These are phyloP conservation scores for Lapara coniferarum DNA, from an alignment of 2,888 invertebrate species.

Conservation along the genomic window DNA sequence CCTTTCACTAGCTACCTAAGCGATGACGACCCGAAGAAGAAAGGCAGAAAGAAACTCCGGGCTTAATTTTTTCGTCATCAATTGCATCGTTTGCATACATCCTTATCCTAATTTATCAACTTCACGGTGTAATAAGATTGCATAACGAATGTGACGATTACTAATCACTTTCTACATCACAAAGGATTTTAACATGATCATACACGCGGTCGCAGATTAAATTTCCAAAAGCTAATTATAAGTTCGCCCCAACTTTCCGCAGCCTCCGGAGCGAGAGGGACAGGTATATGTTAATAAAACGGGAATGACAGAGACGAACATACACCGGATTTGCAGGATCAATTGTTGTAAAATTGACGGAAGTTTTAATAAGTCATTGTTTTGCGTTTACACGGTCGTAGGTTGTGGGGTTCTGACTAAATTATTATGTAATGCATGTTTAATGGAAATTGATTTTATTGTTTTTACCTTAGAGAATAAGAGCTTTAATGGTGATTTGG, in stretches of 20 bases:
- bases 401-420: neutral
- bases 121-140: neutral
- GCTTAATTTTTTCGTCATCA: too few relatives aligned
- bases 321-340: conserved; percentile 4
- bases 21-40: too few relatives aligned
- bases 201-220: conserved; percentile 19
- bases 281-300: neutral
- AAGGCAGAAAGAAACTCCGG: too few relatives aligned
- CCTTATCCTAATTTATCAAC: too few relatives aligned
- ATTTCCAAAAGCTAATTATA: conserved; percentile 21
- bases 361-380: conserved; percentile 19
- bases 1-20: too few relatives aligned
- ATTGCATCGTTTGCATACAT: too few relatives aligned
- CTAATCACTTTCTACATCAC: conserved; percentile 13
- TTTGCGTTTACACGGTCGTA: neutral
- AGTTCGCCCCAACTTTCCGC: conserved; percentile 11
- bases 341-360: conserved; percentile 20
- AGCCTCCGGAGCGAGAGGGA: neutral
- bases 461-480: neutral
- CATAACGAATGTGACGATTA: neutral
- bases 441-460: neutral
- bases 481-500: too few relatives aligned
- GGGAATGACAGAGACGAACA: neutral
- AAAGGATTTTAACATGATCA: conserved; percentile 11
- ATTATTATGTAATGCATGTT: neutral